phyloP scores from a whole-genome alignment of 2,888 invertebrate genomes.

The Heliconius sara region DNA sequence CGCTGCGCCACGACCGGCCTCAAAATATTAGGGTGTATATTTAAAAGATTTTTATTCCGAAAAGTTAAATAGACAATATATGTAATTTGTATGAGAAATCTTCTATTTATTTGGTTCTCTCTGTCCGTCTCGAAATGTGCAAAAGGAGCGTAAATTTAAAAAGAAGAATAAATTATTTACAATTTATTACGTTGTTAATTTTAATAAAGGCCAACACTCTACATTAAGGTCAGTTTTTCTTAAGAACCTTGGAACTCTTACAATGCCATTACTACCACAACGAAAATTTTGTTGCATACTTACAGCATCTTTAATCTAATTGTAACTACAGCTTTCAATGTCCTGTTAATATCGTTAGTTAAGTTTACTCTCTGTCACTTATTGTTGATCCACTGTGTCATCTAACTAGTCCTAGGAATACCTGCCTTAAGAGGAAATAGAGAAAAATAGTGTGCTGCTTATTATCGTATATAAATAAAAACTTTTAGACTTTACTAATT shows the following conservation, averaged over 20 bases:
- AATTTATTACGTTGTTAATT: not conserved
- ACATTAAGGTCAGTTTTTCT: not conserved
- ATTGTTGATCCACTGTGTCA: not conserved
- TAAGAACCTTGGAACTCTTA: not conserved
- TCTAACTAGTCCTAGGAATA: not conserved
- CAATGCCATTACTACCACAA: not conserved
- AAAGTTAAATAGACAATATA: not conserved
- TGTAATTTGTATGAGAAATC: not conserved
- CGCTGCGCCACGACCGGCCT: too few relatives aligned
- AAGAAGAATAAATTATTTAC: not conserved
- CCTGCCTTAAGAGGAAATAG: too few relatives aligned
- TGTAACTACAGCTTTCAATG: not conserved
- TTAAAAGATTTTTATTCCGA: not conserved
- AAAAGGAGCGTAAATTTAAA: not conserved
- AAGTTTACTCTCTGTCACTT: not conserved
- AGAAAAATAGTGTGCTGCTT: too few relatives aligned
- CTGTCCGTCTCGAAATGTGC: not conserved
- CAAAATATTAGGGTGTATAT: too few relatives aligned
- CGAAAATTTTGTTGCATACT: not conserved
- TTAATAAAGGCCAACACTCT: not conserved
- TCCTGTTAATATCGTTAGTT: not conserved
- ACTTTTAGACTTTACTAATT: too few relatives aligned
- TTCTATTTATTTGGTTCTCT: not conserved
- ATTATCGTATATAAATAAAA: too few relatives aligned
- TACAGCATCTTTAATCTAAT: too few relatives aligned